These are phyloP conservation scores for Bombus vancouverensis DNA, from an alignment of 1,140 invertebrate species.

Conservation along the genomic window DNA sequence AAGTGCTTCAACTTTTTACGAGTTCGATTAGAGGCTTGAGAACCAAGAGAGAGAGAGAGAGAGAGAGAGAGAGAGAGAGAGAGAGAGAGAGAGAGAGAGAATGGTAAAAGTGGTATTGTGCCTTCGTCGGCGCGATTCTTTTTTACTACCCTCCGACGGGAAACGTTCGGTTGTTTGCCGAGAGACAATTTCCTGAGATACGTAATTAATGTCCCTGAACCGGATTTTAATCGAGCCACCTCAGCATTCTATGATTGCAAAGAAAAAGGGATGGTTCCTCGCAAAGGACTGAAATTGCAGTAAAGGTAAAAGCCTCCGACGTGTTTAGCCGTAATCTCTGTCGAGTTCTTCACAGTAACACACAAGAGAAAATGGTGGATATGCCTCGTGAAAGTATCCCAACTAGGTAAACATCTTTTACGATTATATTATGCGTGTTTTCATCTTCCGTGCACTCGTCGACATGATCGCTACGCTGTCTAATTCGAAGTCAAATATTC, in stretches of 20 bases:
- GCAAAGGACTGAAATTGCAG: not conserved
- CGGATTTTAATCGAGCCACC: conserved; percentile 29
- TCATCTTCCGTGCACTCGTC: no score
- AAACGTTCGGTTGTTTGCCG: not conserved
- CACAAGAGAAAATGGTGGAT: no score
- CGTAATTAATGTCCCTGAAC: conserved; percentile 29
- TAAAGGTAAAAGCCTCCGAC: not conserved
- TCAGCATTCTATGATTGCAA: not conserved
- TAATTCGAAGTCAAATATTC: no score
- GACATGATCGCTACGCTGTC: no score
- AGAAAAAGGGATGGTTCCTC: not conserved
- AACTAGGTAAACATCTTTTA: no score
- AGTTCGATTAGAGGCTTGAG: conserved; percentile 50
- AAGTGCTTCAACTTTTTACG: conserved; percentile 56
- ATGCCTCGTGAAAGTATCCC: no score
- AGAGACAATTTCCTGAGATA: conserved; percentile 38
- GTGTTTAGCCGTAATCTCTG: conserved; percentile 7
- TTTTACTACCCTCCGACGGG: not conserved
- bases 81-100: not conserved
- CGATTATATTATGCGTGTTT: no score
- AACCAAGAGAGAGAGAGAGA: not conserved
- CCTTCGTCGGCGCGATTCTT: not conserved
- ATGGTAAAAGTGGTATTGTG: conserved; percentile 8
- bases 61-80: not conserved
- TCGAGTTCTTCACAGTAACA: not conserved